Percentiles rank a stretch among this genome's conserved stretches.
Conservation (phyloP, 2,797 vertebrate species). For the Microctenopoma stevenorrisi region DNA sequence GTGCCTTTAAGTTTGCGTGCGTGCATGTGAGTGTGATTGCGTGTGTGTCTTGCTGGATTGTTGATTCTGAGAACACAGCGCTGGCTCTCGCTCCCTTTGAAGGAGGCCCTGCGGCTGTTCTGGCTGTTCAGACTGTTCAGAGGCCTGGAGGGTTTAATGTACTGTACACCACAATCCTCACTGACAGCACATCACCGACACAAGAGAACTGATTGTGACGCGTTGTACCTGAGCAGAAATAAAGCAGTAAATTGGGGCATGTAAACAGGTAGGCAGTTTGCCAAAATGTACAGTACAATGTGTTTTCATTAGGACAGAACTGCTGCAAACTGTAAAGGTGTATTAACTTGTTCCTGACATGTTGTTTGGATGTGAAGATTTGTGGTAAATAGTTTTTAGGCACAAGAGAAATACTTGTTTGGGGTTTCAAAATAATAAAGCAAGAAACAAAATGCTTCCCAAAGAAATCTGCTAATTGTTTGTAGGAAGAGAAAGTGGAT, state of each 20-base stretch:
- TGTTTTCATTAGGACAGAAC: constrained; percentile 16
- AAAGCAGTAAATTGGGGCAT: background rate
- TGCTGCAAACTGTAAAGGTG: background rate
- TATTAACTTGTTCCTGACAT: background rate
- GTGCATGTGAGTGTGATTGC: constrained; percentile 1
- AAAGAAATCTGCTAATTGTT: too few species aligned
- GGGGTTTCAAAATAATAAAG: background rate
- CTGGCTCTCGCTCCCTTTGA: constrained; percentile 46
- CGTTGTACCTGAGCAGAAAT: constrained; percentile 17
- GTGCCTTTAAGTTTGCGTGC: background rate
- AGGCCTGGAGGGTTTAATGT: constrained; percentile 56
- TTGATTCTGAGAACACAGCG: constrained; percentile 35
- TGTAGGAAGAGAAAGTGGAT: too few species aligned
- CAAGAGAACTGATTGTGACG: constrained; percentile 36
- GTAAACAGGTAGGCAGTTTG: constrained; percentile 13
- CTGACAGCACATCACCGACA: constrained; percentile 45
- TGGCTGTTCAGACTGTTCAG: constrained; percentile 44
- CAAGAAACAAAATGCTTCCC: too few species aligned
- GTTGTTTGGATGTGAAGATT: background rate
- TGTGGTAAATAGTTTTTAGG: background rate
- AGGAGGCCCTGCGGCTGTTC: constrained; percentile 50
- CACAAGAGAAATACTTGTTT: background rate
- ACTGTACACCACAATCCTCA: constrained; percentile 39
- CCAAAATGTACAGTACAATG: background rate
- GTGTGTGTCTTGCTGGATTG: constrained; percentile 7